These are phyloP conservation scores for Pachycephala philippinensis DNA, from an alignment of 2,113 vertebrate species.

Conservation along the genomic window DNA sequence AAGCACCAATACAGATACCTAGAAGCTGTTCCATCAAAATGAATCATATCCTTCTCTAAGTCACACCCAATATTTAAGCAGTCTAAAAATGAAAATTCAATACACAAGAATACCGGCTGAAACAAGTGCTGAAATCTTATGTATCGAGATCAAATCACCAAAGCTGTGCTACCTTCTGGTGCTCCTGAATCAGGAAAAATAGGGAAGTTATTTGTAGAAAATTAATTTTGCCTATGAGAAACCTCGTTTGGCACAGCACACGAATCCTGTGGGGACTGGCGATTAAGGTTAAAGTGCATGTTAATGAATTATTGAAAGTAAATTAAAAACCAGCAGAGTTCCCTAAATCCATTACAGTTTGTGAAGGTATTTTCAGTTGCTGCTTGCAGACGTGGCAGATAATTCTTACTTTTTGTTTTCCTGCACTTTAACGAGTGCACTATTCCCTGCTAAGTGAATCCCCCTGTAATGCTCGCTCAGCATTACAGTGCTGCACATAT, in stretches of 20 bases:
- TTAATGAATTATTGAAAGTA: constrained; percentile 39
- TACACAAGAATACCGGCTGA: not conserved
- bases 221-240: constrained; percentile 48
- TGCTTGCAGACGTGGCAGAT: not conserved
- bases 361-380: not conserved
- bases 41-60: constrained; percentile 64
- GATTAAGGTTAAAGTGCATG: constrained; percentile 33
- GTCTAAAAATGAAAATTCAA: constrained; percentile 47
- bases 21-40: constrained; percentile 63
- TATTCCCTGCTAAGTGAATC: not conserved
- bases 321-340: constrained; percentile 38
- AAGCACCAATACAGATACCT: constrained; percentile 65
- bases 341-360: not conserved
- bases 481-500: not conserved
- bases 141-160: constrained; percentile 25
- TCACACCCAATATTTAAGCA: constrained; percentile 60
- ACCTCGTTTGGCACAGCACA: constrained; percentile 7
- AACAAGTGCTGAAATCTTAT: constrained; percentile 26
- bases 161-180: constrained; percentile 40
- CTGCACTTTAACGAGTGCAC: not conserved
- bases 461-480: not conserved
- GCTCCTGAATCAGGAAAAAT: constrained; percentile 37
- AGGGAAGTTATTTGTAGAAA: constrained; percentile 14
- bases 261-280: not conserved
- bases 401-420: not conserved